phyloP scores from a whole-genome alignment of 2,797 vertebrate species.

The Sebastes matsubarae region DNA sequence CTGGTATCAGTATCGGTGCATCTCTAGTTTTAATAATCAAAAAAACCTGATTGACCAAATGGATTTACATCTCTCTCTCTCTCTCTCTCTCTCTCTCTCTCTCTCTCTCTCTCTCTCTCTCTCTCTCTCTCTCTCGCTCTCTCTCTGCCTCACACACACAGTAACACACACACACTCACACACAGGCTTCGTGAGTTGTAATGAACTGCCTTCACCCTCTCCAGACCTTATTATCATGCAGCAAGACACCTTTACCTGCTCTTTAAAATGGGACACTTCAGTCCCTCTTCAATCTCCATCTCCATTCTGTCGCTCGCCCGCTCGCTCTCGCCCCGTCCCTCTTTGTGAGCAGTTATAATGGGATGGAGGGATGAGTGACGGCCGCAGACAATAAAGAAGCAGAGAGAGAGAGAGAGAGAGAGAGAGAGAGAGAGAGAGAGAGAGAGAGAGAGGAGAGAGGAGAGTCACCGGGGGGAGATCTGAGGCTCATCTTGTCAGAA shows the following conservation, averaged over 20 bases:
- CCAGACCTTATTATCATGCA: conserved; percentile 39
- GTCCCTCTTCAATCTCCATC: conserved; percentile 48
- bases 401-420: not conserved
- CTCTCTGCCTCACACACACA: not conserved
- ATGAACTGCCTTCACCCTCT: conserved; percentile 1
- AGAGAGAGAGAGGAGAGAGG: not conserved
- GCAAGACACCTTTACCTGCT: conserved; percentile 31
- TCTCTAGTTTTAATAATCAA: too few species aligned
- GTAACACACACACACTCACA: not conserved
- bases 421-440: too few species aligned
- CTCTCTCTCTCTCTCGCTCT: too few species aligned
- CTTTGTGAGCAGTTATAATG: conserved; percentile 32
- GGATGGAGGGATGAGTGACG: conserved; percentile 34
- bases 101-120: too few species aligned
- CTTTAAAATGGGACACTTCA: conserved; percentile 42
- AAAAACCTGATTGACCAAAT: not conserved
- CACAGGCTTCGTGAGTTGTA: not conserved
- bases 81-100: too few species aligned
- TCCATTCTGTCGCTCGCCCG: not conserved
- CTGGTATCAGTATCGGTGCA: too few species aligned
- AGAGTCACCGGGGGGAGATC: too few species aligned
- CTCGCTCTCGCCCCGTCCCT: not conserved
- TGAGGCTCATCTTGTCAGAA: not conserved
- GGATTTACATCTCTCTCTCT: too few species aligned
- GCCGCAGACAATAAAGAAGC: not conserved